Percentiles rank a stretch among this genome's conserved stretches.
These are phyloP conservation scores for Cataglyphis livida DNA, from an alignment of 2,888 invertebrate genomes.

Conservation along the genomic window DNA sequence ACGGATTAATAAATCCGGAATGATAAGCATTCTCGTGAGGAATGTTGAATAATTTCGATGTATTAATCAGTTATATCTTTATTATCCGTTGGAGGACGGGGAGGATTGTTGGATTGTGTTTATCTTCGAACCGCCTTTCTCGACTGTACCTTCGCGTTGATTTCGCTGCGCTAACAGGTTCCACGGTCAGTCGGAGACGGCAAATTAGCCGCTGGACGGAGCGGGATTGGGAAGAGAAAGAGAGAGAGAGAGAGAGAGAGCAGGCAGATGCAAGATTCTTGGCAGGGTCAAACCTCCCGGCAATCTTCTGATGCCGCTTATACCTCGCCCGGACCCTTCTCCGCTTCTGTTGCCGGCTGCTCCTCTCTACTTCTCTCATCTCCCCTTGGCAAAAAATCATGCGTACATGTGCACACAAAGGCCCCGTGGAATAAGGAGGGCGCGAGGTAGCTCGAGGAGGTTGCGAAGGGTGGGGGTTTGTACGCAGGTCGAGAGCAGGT, in stretches of 20 bases:
- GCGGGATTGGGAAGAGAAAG: slow-evolving; percentile 57
- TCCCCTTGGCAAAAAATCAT: slow-evolving; percentile 63
- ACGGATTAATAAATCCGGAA: slow-evolving; percentile 17
- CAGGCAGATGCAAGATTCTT: slow-evolving; percentile 82
- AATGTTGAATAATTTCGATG: slow-evolving; percentile 15
- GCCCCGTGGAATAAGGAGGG: slow-evolving; percentile 29
- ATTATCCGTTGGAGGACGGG: neutral
- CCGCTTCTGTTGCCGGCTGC: slow-evolving; percentile 49
- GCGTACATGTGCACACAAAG: slow-evolving; percentile 63
- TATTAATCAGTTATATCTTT: slow-evolving; percentile 41
- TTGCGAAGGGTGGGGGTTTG: slow-evolving; percentile 19
- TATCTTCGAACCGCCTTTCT: slow-evolving; percentile 34
- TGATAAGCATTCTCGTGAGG: neutral
- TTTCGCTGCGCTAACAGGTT: slow-evolving; percentile 56
- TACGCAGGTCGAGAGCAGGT: slow-evolving; percentile 39
- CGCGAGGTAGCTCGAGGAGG: slow-evolving; percentile 49
- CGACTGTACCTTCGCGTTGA: slow-evolving; percentile 43
- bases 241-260: slow-evolving; percentile 64
- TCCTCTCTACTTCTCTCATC: slow-evolving; percentile 22
- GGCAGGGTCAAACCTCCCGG: slow-evolving; percentile 79
- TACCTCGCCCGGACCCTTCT: slow-evolving; percentile 48
- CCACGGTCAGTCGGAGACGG: slow-evolving; percentile 69
- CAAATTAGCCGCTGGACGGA: slow-evolving; percentile 76
- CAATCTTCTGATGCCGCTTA: slow-evolving; percentile 70
- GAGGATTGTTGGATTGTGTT: slow-evolving; percentile 43